phyloP scores from a whole-genome alignment of 2,113 vertebrate species.

The Octodon degus region DNA sequence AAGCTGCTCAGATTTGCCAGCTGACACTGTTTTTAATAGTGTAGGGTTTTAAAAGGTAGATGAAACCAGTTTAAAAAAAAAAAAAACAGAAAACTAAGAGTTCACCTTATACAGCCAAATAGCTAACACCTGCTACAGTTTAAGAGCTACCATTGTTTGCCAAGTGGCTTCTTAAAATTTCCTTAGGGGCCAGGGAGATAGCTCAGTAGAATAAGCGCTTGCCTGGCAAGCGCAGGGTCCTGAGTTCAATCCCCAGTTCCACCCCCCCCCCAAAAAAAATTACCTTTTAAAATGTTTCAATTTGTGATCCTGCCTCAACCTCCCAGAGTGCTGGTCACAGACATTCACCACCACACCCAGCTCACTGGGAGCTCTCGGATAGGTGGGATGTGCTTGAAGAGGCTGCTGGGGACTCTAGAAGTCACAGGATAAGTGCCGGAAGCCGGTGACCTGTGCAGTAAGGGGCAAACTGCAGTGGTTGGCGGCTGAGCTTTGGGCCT shows the following conservation, averaged over 20 bases:
- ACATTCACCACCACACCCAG: too few relatives aligned
- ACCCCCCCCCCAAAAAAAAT: background rate
- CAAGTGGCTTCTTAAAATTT: constrained; percentile 1
- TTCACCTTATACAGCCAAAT: constrained; percentile 12
- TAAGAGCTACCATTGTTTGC: background rate
- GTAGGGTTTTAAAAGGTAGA: background rate
- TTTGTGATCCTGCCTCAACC: background rate
- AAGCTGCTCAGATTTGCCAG: background rate
- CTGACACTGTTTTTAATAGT: background rate
- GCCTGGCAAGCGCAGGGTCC: too few relatives aligned
- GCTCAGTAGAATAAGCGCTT: too few relatives aligned
- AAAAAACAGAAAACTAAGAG: background rate
- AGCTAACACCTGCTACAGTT: background rate
- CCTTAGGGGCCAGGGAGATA: too few relatives aligned
- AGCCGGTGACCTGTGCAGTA: background rate
- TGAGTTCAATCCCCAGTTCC: too few relatives aligned
- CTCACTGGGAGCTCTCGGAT: constrained; percentile 4
- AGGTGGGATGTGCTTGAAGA: constrained; percentile 72
- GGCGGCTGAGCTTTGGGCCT: background rate
- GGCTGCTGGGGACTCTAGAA: constrained; percentile 39
- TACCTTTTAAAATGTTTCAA: background rate
- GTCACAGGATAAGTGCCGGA: background rate
- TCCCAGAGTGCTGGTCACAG: background rate
- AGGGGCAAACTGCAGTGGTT: constrained; percentile 63
- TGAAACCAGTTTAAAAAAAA: constrained; percentile 17